Evolutionary conservation across 2,113 vertebrate genomes (phyloP).

Genomic region (Myrmophylax atrothorax): DNA sequence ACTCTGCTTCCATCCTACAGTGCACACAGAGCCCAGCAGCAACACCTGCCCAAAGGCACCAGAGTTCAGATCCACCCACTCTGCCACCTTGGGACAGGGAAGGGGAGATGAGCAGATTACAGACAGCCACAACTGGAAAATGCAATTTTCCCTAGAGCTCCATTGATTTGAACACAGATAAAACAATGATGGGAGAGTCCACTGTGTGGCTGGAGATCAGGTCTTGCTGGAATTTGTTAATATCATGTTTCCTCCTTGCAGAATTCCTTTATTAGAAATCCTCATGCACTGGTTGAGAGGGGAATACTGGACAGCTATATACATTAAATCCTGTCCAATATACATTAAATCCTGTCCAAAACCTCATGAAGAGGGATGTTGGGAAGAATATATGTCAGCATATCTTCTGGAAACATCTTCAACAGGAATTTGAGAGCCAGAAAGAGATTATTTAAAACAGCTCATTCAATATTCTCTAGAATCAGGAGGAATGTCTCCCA

Average conservation of each 20-base stretch:
- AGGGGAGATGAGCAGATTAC: background rate
- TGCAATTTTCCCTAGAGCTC: background rate
- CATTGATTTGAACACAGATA: background rate
- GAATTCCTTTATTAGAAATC: background rate
- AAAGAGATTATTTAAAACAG: background rate
- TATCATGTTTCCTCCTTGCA: background rate
- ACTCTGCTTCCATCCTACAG: background rate
- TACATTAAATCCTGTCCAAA: background rate
- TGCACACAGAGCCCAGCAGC: background rate
- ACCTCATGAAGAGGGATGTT: background rate
- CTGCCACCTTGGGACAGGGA: background rate
- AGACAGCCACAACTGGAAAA: background rate
- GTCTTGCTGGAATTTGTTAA: background rate
- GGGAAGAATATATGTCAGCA: background rate
- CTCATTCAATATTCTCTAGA: background rate
- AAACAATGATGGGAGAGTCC: background rate
- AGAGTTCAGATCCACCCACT: background rate
- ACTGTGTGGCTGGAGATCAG: background rate
- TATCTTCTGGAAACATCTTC: background rate
- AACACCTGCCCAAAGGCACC: background rate
- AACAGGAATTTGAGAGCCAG: background rate
- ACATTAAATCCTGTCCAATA: background rate
- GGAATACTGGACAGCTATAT: background rate
- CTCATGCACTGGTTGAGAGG: background rate
- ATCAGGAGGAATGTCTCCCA: background rate